Evolutionary conservation across 2,888 invertebrate genomes (phyloP).

Genomic region (Matsumyia berberina): DNA sequence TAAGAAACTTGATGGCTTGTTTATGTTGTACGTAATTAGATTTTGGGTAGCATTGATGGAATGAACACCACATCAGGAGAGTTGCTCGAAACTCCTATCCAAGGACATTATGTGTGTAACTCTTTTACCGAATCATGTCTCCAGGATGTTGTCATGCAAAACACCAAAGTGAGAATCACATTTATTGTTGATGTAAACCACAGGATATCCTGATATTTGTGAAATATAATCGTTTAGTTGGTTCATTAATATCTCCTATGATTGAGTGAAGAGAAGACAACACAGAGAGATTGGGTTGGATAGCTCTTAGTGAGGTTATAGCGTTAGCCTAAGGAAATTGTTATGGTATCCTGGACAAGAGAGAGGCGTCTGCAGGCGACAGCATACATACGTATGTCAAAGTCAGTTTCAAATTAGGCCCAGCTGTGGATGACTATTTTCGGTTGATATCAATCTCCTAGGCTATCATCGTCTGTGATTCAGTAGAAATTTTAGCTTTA

Average conservation of each 20-base stretch:
- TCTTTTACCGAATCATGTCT: slow-evolving; percentile 12
- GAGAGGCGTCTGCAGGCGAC: slow-evolving; percentile 6
- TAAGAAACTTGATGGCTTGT: slow-evolving; percentile 78
- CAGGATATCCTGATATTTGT: slow-evolving; percentile 39
- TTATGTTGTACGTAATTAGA: slow-evolving; percentile 72
- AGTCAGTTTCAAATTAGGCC: slow-evolving; percentile 14
- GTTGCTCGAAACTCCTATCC: not conserved
- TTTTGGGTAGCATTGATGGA: slow-evolving; percentile 62
- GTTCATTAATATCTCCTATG: slow-evolving; percentile 22
- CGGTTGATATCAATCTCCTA: too few species aligned
- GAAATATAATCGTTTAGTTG: slow-evolving; percentile 35
- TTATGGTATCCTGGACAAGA: slow-evolving; percentile 8
- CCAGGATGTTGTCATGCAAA: slow-evolving; percentile 30
- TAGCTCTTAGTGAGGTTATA: slow-evolving; percentile 1
- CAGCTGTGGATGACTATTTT: not conserved
- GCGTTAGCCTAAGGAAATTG: slow-evolving; percentile 23
- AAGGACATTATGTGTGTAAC: not conserved
- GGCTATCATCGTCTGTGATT: not conserved
- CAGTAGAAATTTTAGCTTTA: not conserved
- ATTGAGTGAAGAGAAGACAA: not conserved
- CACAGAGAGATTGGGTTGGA: not conserved
- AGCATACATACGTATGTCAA: slow-evolving; percentile 9
- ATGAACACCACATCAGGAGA: slow-evolving; percentile 32
- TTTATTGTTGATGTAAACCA: slow-evolving; percentile 43
- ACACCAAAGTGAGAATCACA: slow-evolving; percentile 30